These are phyloP conservation scores for Coracopsis vasa DNA, from an alignment of 2,113 vertebrate genomes.

Conservation along the genomic window DNA sequence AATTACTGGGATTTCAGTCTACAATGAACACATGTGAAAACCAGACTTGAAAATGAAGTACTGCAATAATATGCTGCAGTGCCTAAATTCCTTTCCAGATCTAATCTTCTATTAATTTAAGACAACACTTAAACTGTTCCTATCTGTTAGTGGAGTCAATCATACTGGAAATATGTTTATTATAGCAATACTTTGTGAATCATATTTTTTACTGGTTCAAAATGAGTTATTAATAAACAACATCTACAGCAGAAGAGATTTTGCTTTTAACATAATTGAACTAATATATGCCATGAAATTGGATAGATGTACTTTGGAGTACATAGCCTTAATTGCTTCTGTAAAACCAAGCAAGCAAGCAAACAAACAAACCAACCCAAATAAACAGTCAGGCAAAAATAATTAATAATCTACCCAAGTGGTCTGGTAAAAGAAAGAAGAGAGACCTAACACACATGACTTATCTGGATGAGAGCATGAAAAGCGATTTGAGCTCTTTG, in stretches of 20 bases:
- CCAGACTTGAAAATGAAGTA: neutral
- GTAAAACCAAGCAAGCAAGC: neutral
- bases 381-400: neutral
- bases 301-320: neutral
- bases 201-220: neutral
- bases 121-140: neutral
- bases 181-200: neutral
- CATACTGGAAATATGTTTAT: neutral
- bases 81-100: neutral
- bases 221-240: slow-evolving; percentile 1
- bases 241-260: neutral
- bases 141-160: neutral
- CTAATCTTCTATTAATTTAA: neutral
- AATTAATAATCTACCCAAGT: neutral
- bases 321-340: neutral
- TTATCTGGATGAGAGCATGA: neutral
- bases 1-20: neutral
- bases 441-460: neutral
- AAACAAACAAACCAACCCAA: neutral
- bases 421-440: neutral
- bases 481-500: neutral
- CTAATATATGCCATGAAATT: neutral
- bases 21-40: neutral
- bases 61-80: neutral
- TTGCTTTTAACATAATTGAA: neutral